These are phyloP conservation scores for Clupea harengus DNA, from an alignment of 2,113 vertebrate species.

Conservation along the genomic window DNA sequence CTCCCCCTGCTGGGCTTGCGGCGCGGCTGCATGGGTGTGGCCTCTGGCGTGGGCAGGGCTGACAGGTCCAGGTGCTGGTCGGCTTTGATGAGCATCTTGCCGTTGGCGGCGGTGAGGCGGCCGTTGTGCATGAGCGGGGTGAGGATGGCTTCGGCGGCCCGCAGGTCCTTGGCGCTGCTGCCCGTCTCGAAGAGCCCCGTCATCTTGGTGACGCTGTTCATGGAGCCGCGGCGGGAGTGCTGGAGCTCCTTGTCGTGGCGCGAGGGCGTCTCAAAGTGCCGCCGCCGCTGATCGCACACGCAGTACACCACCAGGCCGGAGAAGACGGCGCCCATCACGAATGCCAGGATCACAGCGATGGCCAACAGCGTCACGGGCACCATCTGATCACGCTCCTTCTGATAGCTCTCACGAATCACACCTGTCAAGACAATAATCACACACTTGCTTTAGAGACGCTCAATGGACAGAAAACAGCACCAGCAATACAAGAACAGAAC, in stretches of 20 bases:
- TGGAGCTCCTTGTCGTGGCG: slow-evolving; percentile 88
- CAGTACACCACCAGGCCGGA: slow-evolving; percentile 95
- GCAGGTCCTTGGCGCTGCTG: slow-evolving; percentile 82
- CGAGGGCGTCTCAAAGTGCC: slow-evolving; percentile 78
- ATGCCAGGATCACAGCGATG: slow-evolving; percentile 94
- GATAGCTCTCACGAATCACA: slow-evolving; percentile 96
- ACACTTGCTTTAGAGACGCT: background rate
- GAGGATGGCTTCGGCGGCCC: slow-evolving; percentile 86
- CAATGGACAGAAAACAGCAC: background rate
- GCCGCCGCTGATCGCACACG: slow-evolving; percentile 89
- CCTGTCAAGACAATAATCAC: slow-evolving; percentile 74
- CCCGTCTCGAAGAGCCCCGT: slow-evolving; percentile 92
- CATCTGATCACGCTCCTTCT: slow-evolving; percentile 92
- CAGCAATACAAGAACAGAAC: background rate
- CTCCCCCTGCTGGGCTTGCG: slow-evolving; percentile 90
- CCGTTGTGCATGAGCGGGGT: slow-evolving; percentile 95
- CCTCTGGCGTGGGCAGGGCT: slow-evolving; percentile 91
- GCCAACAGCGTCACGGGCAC: slow-evolving; percentile 93
- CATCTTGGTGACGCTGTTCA: slow-evolving; percentile 97
- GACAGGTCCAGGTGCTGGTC: slow-evolving; percentile 93
- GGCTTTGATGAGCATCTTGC: slow-evolving; percentile 92
- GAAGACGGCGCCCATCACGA: slow-evolving; percentile 95
- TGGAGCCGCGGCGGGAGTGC: slow-evolving; percentile 87
- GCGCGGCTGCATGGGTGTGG: slow-evolving; percentile 94
- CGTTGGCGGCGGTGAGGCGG: slow-evolving; percentile 78